Evolutionary conservation across 2,888 invertebrate genomes (phyloP).

Genomic region (Amiota minor): DNA sequence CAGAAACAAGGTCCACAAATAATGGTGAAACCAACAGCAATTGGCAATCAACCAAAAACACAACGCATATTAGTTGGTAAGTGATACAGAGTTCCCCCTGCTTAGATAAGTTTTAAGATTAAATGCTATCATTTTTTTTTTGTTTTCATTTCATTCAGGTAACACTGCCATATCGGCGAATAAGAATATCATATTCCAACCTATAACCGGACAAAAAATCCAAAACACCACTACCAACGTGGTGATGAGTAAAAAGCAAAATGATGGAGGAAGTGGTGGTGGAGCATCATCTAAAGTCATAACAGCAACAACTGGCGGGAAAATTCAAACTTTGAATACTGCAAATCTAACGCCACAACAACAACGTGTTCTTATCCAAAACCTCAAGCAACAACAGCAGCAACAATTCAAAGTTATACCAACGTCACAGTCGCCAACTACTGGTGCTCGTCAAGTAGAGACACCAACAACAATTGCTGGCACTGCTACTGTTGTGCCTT

Average conservation of each 20-base stretch:
- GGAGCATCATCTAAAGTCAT: slow-evolving; percentile 47
- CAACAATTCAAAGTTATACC: slow-evolving; percentile 51
- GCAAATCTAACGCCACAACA: slow-evolving; percentile 70
- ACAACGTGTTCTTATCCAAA: slow-evolving; percentile 70
- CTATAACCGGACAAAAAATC: slow-evolving; percentile 15
- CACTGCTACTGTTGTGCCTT: slow-evolving; percentile 24
- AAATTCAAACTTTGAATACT: slow-evolving; percentile 65
- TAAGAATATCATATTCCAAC: slow-evolving; percentile 58
- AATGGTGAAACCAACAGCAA: slow-evolving; percentile 43
- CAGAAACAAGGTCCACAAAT: slow-evolving; percentile 64
- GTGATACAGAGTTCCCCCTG: slow-evolving; percentile 25
- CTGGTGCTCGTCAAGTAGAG: slow-evolving; percentile 39
- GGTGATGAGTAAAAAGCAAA: slow-evolving; percentile 30
- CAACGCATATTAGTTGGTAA: slow-evolving; percentile 66
- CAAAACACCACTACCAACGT: slow-evolving; percentile 39
- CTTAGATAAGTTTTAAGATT: neutral
- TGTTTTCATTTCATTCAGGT: slow-evolving; percentile 48
- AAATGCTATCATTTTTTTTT: neutral
- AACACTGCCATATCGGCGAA: slow-evolving; percentile 62
- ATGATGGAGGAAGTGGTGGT: slow-evolving; percentile 36
- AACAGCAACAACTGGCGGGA: slow-evolving; percentile 46
- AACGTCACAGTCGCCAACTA: slow-evolving; percentile 8
- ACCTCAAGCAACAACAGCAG: slow-evolving; percentile 66
- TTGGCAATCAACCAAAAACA: slow-evolving; percentile 45
- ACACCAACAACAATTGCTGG: slow-evolving; percentile 38